Percentiles rank a stretch among this genome's conserved stretches.
These are phyloP conservation scores for Alauda arvensis DNA, from an alignment of 2,797 vertebrate species.

Conservation along the genomic window DNA sequence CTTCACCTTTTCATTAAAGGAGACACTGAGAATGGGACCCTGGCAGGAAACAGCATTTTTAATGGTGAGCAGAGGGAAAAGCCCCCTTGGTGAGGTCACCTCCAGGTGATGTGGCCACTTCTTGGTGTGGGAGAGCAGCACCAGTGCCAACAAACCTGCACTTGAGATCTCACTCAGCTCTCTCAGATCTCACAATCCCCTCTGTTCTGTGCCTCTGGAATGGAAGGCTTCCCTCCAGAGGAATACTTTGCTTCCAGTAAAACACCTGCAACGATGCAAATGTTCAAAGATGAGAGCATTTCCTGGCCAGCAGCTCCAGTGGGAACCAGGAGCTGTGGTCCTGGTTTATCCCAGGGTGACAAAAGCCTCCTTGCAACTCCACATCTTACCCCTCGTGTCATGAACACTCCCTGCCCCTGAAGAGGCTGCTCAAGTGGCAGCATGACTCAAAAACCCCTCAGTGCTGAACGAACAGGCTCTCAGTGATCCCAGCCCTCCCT, in stretches of 20 bases:
- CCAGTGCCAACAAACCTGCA: background rate
- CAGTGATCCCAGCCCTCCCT: background rate
- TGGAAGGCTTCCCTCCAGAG: background rate
- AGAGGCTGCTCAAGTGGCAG: background rate
- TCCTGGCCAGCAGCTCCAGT: background rate
- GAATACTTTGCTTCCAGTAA: background rate
- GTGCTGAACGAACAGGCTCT: background rate
- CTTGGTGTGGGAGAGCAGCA: background rate
- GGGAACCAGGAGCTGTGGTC: background rate
- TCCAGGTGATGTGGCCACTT: accelerated
- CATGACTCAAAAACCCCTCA: background rate
- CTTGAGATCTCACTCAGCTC: background rate
- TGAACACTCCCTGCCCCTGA: background rate
- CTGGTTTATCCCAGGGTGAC: background rate
- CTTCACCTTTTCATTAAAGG: background rate
- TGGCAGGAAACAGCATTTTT: background rate
- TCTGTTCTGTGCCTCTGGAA: background rate
- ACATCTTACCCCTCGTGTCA: background rate
- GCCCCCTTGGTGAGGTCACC: background rate
- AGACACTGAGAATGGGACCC: background rate
- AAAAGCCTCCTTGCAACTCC: background rate
- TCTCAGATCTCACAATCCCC: no score
- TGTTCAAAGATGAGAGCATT: background rate
- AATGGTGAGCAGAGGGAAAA: background rate
- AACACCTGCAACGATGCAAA: background rate